Percentiles rank a stretch among this genome's conserved stretches.
phyloP scores from a whole-genome alignment of 2,797 vertebrate genomes.

The Acanthiza pusilla region DNA sequence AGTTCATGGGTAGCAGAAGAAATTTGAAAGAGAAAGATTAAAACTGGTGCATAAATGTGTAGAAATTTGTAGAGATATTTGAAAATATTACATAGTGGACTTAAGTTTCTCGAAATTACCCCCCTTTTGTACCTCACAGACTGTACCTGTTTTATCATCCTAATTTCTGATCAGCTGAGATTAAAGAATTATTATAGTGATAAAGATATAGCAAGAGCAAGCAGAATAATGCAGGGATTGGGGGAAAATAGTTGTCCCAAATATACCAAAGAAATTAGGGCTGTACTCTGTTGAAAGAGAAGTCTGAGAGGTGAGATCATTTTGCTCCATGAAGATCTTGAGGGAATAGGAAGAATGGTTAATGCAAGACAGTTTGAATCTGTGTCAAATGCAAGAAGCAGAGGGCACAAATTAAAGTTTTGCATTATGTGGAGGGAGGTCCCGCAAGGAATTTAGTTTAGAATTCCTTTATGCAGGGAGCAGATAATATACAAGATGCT shows the following conservation, averaged over 20 bases:
- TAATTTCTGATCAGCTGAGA: slow-evolving; percentile 24
- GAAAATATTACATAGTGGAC: slow-evolving; percentile 1
- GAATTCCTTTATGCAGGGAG: slow-evolving; percentile 16
- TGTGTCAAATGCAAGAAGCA: slow-evolving; percentile 14
- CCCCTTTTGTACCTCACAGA: background rate
- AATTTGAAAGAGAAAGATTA: background rate
- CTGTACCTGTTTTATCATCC: background rate
- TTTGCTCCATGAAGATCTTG: background rate
- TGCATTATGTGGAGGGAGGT: slow-evolving; percentile 11
- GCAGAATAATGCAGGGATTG: background rate
- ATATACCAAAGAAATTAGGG: slow-evolving; percentile 9
- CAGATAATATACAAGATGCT: slow-evolving; percentile 22
- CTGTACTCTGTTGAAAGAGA: background rate
- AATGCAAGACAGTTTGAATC: slow-evolving; percentile 9
- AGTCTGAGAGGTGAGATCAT: background rate
- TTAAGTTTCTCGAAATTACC: slow-evolving; percentile 37
- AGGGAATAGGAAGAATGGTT: slow-evolving; percentile 7
- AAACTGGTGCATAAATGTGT: background rate
- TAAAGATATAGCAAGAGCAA: background rate
- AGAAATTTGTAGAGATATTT: slow-evolving; percentile 19
- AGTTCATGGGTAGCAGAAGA: background rate
- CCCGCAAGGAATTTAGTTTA: slow-evolving; percentile 7
- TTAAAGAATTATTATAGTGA: background rate
- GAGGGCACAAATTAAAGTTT: slow-evolving; percentile 38
- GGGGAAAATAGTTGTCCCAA: background rate